phyloP scores from a whole-genome alignment of 2,888 invertebrate species.

The Phaedon cochleariae region DNA sequence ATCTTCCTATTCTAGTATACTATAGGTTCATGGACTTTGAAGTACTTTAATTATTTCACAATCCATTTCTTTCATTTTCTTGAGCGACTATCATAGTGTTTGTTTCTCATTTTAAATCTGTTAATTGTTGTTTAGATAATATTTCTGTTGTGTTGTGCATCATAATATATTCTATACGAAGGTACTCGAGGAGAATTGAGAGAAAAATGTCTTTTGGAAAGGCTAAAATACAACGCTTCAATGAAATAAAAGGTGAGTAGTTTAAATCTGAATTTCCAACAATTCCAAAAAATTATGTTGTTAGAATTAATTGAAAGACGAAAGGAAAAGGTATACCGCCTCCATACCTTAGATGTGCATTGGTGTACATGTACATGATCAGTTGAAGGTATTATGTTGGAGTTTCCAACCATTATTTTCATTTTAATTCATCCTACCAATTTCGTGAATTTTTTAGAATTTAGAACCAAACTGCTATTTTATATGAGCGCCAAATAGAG shows the following conservation, averaged over 20 bases:
- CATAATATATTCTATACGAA: background rate
- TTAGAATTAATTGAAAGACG: no score
- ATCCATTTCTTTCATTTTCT: background rate
- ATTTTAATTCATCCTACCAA: no score
- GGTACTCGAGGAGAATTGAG: no score
- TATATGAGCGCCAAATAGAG: no score
- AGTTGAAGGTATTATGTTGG: no score
- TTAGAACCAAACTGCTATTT: no score
- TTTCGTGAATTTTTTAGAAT: no score
- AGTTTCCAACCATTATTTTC: no score
- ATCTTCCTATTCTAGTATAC: background rate
- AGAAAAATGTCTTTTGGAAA: slow-evolving; percentile 66
- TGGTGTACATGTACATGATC: no score
- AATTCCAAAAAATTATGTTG: no score
- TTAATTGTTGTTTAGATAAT: background rate
- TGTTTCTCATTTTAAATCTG: background rate
- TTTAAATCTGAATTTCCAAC: slow-evolving; percentile 21
- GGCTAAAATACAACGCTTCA: slow-evolving; percentile 67
- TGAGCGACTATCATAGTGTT: background rate
- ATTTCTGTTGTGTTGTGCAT: background rate
- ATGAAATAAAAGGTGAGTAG: slow-evolving; percentile 64
- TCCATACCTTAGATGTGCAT: no score
- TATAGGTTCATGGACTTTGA: background rate
- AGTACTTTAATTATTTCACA: background rate
- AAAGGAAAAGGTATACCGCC: no score